Evolutionary conservation across 2,113 vertebrate genomes (phyloP).

Genomic region (Cyprinus carpio): DNA sequence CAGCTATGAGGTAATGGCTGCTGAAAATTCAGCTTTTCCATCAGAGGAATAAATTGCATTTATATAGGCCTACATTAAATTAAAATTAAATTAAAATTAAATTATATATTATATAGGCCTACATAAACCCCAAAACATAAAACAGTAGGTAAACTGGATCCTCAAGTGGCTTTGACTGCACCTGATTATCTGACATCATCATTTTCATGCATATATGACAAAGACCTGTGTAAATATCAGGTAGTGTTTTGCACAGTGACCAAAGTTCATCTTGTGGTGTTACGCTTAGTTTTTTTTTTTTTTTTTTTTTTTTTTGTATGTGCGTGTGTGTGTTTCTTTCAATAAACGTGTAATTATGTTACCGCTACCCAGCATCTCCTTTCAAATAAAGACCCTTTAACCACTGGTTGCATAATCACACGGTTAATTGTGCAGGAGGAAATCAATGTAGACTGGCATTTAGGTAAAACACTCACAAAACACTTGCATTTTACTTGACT

Average conservation of each 20-base stretch:
- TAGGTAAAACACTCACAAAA: background rate
- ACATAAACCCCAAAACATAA: too few species aligned
- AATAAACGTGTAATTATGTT: background rate
- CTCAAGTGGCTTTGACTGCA: background rate
- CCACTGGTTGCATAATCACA: background rate
- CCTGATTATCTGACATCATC: background rate
- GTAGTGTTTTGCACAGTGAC: background rate
- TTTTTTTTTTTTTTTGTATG: too few species aligned
- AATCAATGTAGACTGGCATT: background rate
- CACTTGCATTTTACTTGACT: slow-evolving; percentile 45
- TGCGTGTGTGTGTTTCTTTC: background rate
- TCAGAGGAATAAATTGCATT: too few species aligned
- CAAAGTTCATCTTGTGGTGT: background rate
- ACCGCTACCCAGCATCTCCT: background rate
- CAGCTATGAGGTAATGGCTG: background rate
- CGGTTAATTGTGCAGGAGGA: background rate
- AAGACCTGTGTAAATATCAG: background rate
- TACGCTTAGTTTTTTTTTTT: background rate
- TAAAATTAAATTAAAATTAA: too few species aligned
- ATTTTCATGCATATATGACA: background rate
- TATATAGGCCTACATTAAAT: too few species aligned
- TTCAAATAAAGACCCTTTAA: background rate
- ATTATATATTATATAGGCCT: too few species aligned
- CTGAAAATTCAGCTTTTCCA: too few species aligned
- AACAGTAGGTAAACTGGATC: too few species aligned